Evolutionary conservation across 1,140 invertebrate genomes (phyloP).

Genomic region (Colletes latitarsis): DNA sequence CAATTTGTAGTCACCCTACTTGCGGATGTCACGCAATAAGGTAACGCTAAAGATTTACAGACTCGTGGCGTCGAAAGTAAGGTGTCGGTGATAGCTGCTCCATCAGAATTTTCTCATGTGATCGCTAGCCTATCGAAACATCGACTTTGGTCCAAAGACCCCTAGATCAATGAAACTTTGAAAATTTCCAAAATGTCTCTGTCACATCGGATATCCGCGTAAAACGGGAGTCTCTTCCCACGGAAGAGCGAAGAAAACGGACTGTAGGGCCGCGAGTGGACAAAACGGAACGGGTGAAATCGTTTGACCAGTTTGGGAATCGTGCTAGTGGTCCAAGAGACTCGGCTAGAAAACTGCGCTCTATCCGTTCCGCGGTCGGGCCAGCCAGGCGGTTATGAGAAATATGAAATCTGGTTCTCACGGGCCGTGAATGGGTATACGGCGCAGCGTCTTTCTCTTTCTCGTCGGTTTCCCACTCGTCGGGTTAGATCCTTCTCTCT

Average conservation of each 20-base stretch:
- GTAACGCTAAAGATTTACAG: too few species aligned
- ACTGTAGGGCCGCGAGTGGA: not conserved
- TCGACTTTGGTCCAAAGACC: too few species aligned
- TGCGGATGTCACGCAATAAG: too few species aligned
- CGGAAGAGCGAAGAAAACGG: not conserved
- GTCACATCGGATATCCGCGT: not conserved
- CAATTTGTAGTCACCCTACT: too few species aligned
- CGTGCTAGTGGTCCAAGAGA: slow-evolving; percentile 10
- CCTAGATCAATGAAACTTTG: too few species aligned
- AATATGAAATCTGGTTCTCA: slow-evolving; percentile 82
- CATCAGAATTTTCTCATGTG: too few species aligned
- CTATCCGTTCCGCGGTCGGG: slow-evolving; percentile 55
- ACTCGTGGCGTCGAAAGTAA: too few species aligned
- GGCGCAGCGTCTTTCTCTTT: slow-evolving; percentile 20
- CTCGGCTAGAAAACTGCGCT: slow-evolving; percentile 60
- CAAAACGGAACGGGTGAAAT: slow-evolving; percentile 61
- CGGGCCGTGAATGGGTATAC: slow-evolving; percentile 76
- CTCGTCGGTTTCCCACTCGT: slow-evolving; percentile 38
- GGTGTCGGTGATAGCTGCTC: too few species aligned
- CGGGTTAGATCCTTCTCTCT: slow-evolving; percentile 51
- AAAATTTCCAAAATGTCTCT: too few species aligned
- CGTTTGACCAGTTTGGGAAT: slow-evolving; percentile 66
- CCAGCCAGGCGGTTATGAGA: slow-evolving; percentile 77
- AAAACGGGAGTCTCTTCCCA: not conserved
- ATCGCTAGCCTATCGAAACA: too few species aligned